phyloP scores from a whole-genome alignment of 1,140 invertebrate species.

The Scylla paramamosain region DNA sequence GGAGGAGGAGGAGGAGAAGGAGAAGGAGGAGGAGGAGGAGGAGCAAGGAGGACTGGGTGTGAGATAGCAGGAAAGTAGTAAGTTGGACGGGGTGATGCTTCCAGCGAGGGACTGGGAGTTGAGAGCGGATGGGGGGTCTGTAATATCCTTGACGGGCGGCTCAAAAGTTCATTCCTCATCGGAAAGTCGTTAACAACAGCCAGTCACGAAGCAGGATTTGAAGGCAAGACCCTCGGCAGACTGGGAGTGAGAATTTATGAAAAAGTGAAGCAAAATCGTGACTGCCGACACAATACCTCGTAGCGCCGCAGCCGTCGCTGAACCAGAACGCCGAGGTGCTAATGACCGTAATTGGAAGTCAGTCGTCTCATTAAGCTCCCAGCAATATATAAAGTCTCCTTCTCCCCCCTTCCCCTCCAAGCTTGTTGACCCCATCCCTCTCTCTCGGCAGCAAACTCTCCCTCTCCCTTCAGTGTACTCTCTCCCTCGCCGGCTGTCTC shows the following conservation, averaged over 20 bases:
- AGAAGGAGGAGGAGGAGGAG: background rate
- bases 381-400: background rate
- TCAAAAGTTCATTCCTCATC: background rate
- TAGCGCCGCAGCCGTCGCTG: background rate
- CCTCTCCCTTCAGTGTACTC: background rate
- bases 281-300: background rate
- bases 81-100: background rate
- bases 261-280: conserved; percentile 14
- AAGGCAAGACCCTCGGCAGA: background rate
- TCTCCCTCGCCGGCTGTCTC: background rate
- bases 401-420: background rate
- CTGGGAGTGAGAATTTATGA: conserved; percentile 9
- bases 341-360: background rate
- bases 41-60: background rate
- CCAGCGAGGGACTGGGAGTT: background rate
- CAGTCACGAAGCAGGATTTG: background rate
- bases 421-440: background rate
- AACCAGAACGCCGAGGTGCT: conserved; percentile 17
- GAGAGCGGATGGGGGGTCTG: background rate
- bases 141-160: conserved; percentile 8
- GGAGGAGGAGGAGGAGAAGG: background rate
- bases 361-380: background rate
- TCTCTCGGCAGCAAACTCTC: background rate
- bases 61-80: background rate
- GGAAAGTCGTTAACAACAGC: background rate